A percentile compares a stretch with the other conserved stretches of the same genome.
These are phyloP conservation scores for Lamellibrachia satsuma DNA, from an alignment of 2,888 invertebrate genomes.

Conservation along the genomic window DNA sequence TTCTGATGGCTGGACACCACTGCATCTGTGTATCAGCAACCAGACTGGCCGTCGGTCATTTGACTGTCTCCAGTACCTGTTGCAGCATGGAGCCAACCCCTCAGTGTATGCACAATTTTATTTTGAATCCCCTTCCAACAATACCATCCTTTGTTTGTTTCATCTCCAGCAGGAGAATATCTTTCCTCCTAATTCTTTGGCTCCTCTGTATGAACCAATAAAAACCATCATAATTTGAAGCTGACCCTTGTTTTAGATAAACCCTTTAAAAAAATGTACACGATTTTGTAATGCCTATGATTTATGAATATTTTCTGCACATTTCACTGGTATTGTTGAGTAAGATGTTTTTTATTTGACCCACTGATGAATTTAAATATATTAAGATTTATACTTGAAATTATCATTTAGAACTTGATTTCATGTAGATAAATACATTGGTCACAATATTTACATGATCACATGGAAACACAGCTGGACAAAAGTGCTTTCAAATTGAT, in stretches of 20 bases:
- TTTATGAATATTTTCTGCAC: not conserved
- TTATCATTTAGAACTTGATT: too few relatives aligned
- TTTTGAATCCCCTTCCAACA: not conserved
- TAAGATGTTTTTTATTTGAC: not conserved
- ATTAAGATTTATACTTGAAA: too few relatives aligned
- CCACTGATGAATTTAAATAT: not conserved
- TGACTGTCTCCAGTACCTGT: conserved; percentile 57
- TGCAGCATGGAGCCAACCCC: conserved; percentile 60
- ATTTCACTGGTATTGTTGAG: too few relatives aligned
- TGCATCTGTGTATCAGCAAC: conserved; percentile 64
- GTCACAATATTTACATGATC: too few relatives aligned
- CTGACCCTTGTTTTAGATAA: too few relatives aligned
- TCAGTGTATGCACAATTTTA: conserved; percentile 54
- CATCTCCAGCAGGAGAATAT: not conserved
- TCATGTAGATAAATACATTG: too few relatives aligned
- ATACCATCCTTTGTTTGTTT: too few relatives aligned
- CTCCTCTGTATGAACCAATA: not conserved
- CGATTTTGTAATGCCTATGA: too few relatives aligned
- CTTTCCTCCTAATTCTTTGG: not conserved
- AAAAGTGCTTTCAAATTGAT: too few relatives aligned
- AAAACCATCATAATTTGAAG: too few relatives aligned
- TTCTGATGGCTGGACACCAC: conserved; percentile 63
- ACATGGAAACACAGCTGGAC: not conserved
- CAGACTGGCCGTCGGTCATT: conserved; percentile 62
- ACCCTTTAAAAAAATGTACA: not conserved